These are phyloP conservation scores for Hirtodrosophila duncani DNA, from an alignment of 2,888 invertebrate species.

Conservation along the genomic window DNA sequence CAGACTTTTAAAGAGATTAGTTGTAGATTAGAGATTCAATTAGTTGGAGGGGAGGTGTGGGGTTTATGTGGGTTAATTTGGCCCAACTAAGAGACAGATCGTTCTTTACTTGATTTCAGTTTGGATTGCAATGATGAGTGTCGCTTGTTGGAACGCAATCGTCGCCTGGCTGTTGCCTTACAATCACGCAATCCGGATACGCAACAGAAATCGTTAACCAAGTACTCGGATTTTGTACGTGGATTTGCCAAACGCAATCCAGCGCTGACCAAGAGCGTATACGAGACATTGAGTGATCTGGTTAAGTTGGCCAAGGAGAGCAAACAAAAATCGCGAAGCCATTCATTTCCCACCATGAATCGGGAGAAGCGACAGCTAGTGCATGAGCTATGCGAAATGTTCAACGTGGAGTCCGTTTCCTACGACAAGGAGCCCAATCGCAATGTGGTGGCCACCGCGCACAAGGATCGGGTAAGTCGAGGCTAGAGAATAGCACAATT, in stretches of 20 bases:
- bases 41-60: no score
- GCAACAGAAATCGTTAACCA: conserved; percentile 85
- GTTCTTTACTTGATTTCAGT: conserved; percentile 78
- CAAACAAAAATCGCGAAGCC: conserved; percentile 88
- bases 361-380: conserved; percentile 93
- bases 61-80: no score
- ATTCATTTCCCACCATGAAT: conserved; percentile 96
- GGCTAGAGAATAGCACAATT: background rate
- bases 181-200: conserved; percentile 94
- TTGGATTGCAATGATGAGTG: conserved; percentile 97
- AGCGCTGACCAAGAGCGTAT: conserved; percentile 88
- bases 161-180: conserved; percentile 91
- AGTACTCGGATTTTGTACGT: conserved; percentile 92
- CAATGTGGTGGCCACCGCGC: conserved; percentile 95
- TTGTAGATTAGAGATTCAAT: no score
- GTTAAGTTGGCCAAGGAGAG: conserved; percentile 93
- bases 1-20: no score
- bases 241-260: conserved; percentile 90
- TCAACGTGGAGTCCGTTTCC: conserved; percentile 95
- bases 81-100: no score
- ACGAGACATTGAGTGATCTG: conserved; percentile 89
- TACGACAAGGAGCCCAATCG: conserved; percentile 97
- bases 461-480: conserved; percentile 84
- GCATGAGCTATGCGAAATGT: conserved; percentile 96
- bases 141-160: conserved; percentile 90